Evolutionary conservation across 2,113 vertebrate species (phyloP).

Genomic region (Capreolus pygargus): DNA sequence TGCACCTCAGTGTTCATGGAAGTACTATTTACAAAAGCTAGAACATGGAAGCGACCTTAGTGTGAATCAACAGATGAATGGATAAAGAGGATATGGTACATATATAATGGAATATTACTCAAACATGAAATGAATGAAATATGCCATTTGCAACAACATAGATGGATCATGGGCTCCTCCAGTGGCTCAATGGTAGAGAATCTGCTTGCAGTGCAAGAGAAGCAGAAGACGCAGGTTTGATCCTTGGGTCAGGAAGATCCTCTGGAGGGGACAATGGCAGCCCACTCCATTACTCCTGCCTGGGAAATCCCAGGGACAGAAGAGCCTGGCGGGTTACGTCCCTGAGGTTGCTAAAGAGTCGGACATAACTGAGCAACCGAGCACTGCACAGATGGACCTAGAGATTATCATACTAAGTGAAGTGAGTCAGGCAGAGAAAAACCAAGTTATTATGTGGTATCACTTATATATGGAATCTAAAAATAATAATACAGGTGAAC

Average conservation of each 20-base stretch:
- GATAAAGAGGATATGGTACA: background rate
- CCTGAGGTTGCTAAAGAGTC: background rate
- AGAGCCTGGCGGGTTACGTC: accelerated
- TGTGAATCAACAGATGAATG: background rate
- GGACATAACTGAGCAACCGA: background rate
- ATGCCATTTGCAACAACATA: background rate
- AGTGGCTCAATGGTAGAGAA: background rate
- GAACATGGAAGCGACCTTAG: background rate
- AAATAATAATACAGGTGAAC: background rate
- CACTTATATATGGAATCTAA: background rate
- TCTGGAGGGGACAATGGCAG: background rate
- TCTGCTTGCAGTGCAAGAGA: background rate
- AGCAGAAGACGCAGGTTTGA: background rate
- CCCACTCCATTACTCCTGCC: background rate
- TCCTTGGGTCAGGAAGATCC: background rate
- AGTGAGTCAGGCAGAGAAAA: background rate
- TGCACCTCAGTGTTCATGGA: background rate
- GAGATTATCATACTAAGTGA: background rate
- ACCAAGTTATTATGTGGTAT: background rate
- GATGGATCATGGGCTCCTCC: background rate
- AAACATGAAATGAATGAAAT: background rate
- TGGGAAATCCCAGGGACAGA: background rate
- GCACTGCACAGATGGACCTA: background rate
- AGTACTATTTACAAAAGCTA: background rate
- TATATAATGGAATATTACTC: background rate